Base-by-base conservation (phyloP, 2,797 vertebrate species). In the Clangula hyemalis region DNA sequence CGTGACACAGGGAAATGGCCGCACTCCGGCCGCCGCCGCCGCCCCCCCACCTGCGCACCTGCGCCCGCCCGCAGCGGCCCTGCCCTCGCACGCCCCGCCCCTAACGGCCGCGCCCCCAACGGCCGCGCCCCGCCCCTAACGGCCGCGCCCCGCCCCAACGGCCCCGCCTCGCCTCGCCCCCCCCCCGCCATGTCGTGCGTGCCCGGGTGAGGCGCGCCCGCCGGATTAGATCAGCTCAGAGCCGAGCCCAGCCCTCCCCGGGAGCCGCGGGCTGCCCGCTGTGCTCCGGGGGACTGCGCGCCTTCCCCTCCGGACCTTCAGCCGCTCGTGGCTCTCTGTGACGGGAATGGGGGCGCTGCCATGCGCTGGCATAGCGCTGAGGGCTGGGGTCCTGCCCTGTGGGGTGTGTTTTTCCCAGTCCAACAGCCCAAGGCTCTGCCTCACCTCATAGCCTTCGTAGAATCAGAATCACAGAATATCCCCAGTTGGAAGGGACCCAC, bases 1-100 rank as follows among this genome's bases (percentile, higher is more conserved):
- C 93, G 96, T 97, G 97, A 98, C 97, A 97, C 97, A 97, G 97
- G 96, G 91, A 97, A 98, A 98, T 95, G 96, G 98, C 98, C 89
- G 98, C 98, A 97, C 97, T 97, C 87, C 94, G 97, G 97, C 97
- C 96, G 96, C 95, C 86, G 88, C 90, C 92, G 61, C 96, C 96
- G 72, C 95, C 81, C 95, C 87, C 75, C 68, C 70, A 78, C 84
- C 83, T 68, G 51, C 85, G 90, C 81, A 93, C 86, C 74, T 70
- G 81, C 45, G 36, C 34, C 45, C 27, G 74, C 78, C 61, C 61
- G 49, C 69, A 68, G 34, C n/a, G 18, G 45, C 60, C 73, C 41
- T 56, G 68, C 69, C 70, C 54, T 8, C 13, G 13, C 18, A 36
- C 20, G 47, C 20, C 72, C 11, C 51, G 20, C 28, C 62, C 62